Evolutionary conservation across 2,113 vertebrate species (phyloP).

Genomic region (Notiomystis cincta): DNA sequence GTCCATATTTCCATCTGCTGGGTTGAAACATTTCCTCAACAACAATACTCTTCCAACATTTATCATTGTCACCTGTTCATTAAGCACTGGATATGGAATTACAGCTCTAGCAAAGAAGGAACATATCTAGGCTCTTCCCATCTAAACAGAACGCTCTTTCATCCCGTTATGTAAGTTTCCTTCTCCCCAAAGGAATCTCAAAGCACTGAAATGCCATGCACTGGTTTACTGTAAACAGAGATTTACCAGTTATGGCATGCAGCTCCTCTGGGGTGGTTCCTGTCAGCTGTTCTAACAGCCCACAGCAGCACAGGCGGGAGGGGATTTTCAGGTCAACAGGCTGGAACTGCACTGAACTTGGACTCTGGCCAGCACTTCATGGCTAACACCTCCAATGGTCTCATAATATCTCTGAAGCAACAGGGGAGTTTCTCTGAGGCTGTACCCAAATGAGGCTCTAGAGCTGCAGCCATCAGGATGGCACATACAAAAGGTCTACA

Average conservation of each 20-base stretch:
- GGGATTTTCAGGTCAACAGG: background rate
- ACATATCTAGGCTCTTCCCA: background rate
- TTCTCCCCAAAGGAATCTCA: background rate
- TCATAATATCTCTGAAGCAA: background rate
- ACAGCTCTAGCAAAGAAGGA: background rate
- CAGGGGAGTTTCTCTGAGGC: background rate
- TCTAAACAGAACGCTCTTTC: background rate
- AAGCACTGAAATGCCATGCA: background rate
- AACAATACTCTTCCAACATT: background rate
- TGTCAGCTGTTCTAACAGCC: background rate
- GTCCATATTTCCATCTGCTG: background rate
- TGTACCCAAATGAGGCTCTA: background rate
- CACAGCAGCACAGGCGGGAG: background rate
- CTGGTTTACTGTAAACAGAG: background rate
- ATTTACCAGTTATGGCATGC: background rate
- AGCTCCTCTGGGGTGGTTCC: background rate
- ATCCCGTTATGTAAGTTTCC: background rate
- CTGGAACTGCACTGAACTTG: background rate
- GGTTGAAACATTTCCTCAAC: background rate
- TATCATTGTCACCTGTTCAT: constrained; percentile 9
- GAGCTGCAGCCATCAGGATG: background rate
- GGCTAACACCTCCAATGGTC: background rate
- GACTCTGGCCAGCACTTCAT: background rate
- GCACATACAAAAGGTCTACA: background rate
- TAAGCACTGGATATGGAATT: background rate